Base-by-base conservation (phyloP, 2,797 vertebrate genomes). In the Scleropages formosus region DNA sequence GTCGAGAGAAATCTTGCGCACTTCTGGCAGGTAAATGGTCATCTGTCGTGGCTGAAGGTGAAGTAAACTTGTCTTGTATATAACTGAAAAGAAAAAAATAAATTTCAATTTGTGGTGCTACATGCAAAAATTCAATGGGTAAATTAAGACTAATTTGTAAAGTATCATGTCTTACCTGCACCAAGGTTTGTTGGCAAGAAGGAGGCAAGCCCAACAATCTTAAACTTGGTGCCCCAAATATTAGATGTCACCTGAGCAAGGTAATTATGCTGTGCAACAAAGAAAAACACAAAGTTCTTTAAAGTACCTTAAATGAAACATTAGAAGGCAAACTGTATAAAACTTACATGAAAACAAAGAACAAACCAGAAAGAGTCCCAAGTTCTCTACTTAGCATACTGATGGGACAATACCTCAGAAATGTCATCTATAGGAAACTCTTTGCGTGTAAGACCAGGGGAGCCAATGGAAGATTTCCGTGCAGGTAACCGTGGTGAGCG, bases 221-320 rank as follows among this genome's bases (percentile, higher is more conserved):
- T 99, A 88, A 99, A 99, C 89, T 99, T 99, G 79, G 98, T 99
- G 89, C 98, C 98, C 98, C 98, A 99, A 88, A 99, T 99, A 89
- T 99, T 99, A 78, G 98, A 99, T 72, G 98, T 99, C 85, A 99
- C 98, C 93, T 99, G 98, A 94, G 98, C 98, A 87, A 99, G 96
- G 87, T 98, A 99, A 91, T 95, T 99, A 94, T 98, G 96, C 98
- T 99, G 90, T 61, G 91, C 89, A 77, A 72, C n/a, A 31, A 64
- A 64, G n/a, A 46, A 72, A 60, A 4, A 44, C 58, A 58, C n/a
- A 58, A 13, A 0, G 1, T 13, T 13, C 4, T 13, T 58, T n/a
- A 3, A 13, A 13, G 12, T 58, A 58, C 12, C 13, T 58, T 8
- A 9, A 53, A 9, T 9, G 9, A 9, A 53, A 53, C 9, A 53